A percentile compares a stretch with the other conserved stretches of the same genome.
Evolutionary conservation across 2,113 vertebrate species (phyloP).

Genomic region (Protobothrops flavoviridis): DNA sequence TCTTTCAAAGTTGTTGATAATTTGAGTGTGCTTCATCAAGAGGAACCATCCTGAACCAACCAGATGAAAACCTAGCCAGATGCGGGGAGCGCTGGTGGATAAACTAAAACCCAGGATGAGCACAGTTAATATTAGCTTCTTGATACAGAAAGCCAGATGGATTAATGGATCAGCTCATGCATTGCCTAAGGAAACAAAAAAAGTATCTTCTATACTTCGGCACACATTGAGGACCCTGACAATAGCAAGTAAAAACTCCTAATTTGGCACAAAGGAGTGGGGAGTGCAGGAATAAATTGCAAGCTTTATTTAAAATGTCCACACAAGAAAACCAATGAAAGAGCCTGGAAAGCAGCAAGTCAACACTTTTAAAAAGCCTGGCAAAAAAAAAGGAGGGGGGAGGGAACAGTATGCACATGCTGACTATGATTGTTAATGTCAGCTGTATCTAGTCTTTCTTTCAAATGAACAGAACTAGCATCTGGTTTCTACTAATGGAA

Average conservation of each 20-base stretch:
- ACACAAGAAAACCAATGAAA: slow-evolving; percentile 64
- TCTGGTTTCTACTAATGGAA: slow-evolving; percentile 63
- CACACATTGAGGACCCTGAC: slow-evolving; percentile 72
- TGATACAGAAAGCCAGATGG: slow-evolving; percentile 77
- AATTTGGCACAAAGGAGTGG: slow-evolving; percentile 57
- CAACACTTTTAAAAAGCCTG: slow-evolving; percentile 5
- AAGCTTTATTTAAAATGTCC: slow-evolving; percentile 52
- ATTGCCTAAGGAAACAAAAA: slow-evolving; percentile 77
- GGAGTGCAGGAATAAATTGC: slow-evolving; percentile 70
- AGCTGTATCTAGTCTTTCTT: slow-evolving; percentile 43
- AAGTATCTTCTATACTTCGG: slow-evolving; percentile 75
- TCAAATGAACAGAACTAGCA: slow-evolving; percentile 16
- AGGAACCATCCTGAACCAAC: slow-evolving; percentile 12
- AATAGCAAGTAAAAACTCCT: slow-evolving; percentile 76
- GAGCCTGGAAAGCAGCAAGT: slow-evolving; percentile 49
- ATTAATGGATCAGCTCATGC: slow-evolving; percentile 74
- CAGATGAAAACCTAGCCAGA: slow-evolving; percentile 32
- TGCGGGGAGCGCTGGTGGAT: slow-evolving; percentile 23
- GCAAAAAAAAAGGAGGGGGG: not conserved
- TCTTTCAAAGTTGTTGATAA: slow-evolving; percentile 39
- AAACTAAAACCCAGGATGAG: slow-evolving; percentile 69
- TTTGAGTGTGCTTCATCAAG: slow-evolving; percentile 5
- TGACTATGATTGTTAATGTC: slow-evolving; percentile 46
- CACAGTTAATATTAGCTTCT: slow-evolving; percentile 75
- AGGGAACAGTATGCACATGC: not conserved